Base-by-base conservation (phyloP, 2,888 invertebrate genomes). In the Lomographa bimaculata region DNA sequence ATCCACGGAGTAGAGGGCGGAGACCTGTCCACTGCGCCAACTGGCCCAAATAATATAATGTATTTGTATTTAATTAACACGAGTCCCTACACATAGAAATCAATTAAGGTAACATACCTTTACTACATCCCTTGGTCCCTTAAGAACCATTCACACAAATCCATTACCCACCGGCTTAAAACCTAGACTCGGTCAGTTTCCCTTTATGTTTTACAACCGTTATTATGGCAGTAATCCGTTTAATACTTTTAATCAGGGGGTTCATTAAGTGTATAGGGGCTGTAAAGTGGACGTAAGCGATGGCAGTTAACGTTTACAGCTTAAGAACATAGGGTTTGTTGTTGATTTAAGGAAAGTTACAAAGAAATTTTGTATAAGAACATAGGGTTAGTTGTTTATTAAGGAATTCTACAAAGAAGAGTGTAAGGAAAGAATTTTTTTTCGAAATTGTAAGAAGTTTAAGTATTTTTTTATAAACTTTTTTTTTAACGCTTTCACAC, bases 261-360 rank as follows among this genome's bases (percentile, higher is more conserved):
- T 46, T 59, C 54, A 57, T 61, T 60, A 59, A 60, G 40, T 57
- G 52, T 50, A 49, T 45, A 46, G 56, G 47, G 47, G 46, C 44
- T 48, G 46, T 64, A 60, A 64, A 60, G 44, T 30, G 47, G 36
- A 46, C 48, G 48, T 43, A 48, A 46, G 41, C 46, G 46, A 46
- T 46, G 37, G 43, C 29, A 30, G 28, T 51, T 45, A 23, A 20
- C 34, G 34, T 38, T 51, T 49, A 54, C 26, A 35, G 23, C 36
- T 8, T 18, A 40, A 36, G 38, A 54, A 46, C 34, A 39, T 7
- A 38, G 39, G 46, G 37, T 37, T 35, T 6, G 18, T 7, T 12
- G 20, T 9, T 30, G 25, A 27, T 36, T 36, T 34, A 12, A 1
- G 11, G 12, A 11, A 7, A 7, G 6, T 25, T 19, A 18, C 26